These are phyloP conservation scores for Oscheius sp. DNA, from an alignment of 2,888 invertebrate genomes.

Conservation along the genomic window DNA sequence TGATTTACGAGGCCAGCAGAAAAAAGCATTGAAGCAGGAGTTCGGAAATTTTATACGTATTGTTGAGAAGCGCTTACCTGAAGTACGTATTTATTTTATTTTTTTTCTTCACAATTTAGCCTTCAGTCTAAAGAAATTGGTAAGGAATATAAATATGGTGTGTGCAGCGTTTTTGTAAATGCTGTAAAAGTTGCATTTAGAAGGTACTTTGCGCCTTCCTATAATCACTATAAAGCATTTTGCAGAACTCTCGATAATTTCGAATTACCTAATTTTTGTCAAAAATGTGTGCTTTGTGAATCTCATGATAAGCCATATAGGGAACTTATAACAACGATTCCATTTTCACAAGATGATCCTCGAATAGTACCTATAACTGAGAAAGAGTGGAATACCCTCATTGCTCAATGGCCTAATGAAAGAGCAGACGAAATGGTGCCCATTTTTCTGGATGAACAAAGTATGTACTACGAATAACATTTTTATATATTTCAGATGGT, in stretches of 20 bases:
- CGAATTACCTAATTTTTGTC: slow-evolving; percentile 44
- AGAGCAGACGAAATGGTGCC: neutral
- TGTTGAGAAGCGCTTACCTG: neutral
- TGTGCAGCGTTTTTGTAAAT: slow-evolving; percentile 48
- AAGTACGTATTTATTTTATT: neutral
- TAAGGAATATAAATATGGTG: slow-evolving; percentile 35
- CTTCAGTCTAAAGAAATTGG: slow-evolving; percentile 11
- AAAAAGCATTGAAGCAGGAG: neutral
- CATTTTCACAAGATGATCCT: slow-evolving; percentile 16
- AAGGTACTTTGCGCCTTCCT: neutral
- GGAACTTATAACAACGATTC: neutral
- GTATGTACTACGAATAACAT: neutral
- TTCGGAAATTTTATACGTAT: slow-evolving; percentile 2
- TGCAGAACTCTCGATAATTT: neutral
- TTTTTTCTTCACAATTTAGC: neutral
- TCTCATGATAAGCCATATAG: slow-evolving; percentile 40
- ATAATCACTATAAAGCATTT: neutral
- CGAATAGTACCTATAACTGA: slow-evolving; percentile 44
- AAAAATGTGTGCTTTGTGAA: slow-evolving; percentile 47
- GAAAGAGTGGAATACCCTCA: slow-evolving; percentile 48
- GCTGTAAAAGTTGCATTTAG: slow-evolving; percentile 33
- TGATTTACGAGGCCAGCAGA: neutral
- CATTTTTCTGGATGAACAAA: neutral
- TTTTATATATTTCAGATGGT: slow-evolving; percentile 14
- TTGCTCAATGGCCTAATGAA: slow-evolving; percentile 13